Evolutionary conservation across 2,113 vertebrate species (phyloP).

Genomic region (Paedocypris sp.): DNA sequence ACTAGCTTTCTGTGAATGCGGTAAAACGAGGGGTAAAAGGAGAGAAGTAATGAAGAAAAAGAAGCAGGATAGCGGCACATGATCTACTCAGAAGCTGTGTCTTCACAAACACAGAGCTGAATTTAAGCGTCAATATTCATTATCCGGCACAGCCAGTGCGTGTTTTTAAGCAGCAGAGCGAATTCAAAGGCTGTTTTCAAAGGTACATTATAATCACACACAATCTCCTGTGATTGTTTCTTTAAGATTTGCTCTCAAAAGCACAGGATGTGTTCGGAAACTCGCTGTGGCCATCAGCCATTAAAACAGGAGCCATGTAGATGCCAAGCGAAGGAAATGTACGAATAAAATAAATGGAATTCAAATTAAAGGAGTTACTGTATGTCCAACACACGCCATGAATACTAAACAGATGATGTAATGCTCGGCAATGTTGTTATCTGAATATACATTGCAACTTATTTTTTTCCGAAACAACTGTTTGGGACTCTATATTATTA

Average conservation of each 20-base stretch:
- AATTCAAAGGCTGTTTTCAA: neutral
- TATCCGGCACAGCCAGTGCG: constrained; percentile 15
- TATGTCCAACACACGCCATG: too few species aligned
- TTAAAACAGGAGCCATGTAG: neutral
- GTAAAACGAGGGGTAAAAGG: constrained; percentile 11
- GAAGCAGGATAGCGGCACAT: neutral
- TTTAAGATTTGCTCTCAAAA: constrained; percentile 16
- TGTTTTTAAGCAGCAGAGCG: neutral
- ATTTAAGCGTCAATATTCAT: constrained; percentile 29
- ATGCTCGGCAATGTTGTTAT: too few species aligned
- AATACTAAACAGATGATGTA: too few species aligned
- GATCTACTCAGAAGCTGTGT: constrained; percentile 4
- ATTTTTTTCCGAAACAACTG: too few species aligned
- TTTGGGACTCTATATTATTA: too few species aligned
- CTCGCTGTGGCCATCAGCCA: neutral
- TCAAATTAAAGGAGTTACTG: neutral
- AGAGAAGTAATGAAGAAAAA: neutral
- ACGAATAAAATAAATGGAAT: neutral
- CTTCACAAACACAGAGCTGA: constrained; percentile 22
- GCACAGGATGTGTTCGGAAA: neutral
- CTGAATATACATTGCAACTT: too few species aligned
- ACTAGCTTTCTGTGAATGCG: neutral
- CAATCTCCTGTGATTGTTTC: constrained; percentile 18
- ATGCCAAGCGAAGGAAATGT: neutral
- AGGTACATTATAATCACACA: neutral